Evolutionary conservation across 2,113 vertebrate species (phyloP), one percentile per base, ranked within the genome.

Genomic region (Mus pahari): DNA sequence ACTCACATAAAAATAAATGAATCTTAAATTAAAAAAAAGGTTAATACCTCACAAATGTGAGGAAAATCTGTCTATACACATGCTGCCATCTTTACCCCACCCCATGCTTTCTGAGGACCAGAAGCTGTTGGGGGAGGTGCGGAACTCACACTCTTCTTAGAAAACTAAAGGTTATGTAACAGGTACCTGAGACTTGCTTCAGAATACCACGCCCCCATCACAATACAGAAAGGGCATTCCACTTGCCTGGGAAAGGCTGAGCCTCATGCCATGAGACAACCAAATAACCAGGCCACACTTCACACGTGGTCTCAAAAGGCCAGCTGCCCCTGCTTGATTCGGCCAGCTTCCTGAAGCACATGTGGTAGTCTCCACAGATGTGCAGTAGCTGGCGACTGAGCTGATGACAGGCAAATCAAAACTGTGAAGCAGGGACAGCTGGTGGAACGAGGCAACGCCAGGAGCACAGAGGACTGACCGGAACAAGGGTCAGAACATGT

Each of bases 321-420:
- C 84, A 42, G 39, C n/a, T 66, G 42, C 26, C 26, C 42, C 64
- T 24, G 20, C 7, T 58, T 28, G 28, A 79, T 11, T 74, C 39
- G 73, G n/a, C 78, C 5, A n/a, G 62, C 45, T 71, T 71, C 62
- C 66, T 89, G 28, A 33, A 75, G 45, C 39, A 87, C 58, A 39
- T 10, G 71, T 13, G 55, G 58, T 36, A 77, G 60, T n/a, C 83
- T 81, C n/a, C 50, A 24, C 8, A 17, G n/a, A 74, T 36, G 16
- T 53, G 10, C 2, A 89, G 62, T 84, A 82, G 20, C 75, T 87
- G 26, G 84, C 19, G 70, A 87, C 12, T 86, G 75, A 68, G 48
- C 91, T 68, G n/a, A 42, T 53, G 33, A 83, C 92, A 88, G 42
- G 39, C 64, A 86, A 89, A 64, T 60, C 84, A 92, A 86, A 95